Evolutionary conservation across 2,113 vertebrate species (phyloP).

Genomic region (Dunckerocampus dactyliophorus): DNA sequence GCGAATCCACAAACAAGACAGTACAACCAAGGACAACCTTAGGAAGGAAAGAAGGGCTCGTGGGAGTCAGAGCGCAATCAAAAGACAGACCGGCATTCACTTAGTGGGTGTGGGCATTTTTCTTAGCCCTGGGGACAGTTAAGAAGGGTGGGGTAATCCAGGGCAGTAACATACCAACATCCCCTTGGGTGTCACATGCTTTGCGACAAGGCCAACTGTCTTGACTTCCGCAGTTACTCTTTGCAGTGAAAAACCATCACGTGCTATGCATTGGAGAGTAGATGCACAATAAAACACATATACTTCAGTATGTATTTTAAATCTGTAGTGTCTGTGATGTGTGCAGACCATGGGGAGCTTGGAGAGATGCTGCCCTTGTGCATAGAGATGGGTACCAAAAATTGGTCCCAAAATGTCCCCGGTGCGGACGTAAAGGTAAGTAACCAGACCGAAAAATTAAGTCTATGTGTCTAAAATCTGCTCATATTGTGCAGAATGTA

Average conservation of each 20-base stretch:
- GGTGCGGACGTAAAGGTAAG: too few relatives aligned
- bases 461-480: too few relatives aligned
- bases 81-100: slow-evolving; percentile 26
- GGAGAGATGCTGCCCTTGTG: too few relatives aligned
- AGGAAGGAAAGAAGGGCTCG: slow-evolving; percentile 46
- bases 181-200: slow-evolving; percentile 38
- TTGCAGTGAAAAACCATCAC: slow-evolving; percentile 17
- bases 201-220: slow-evolving; percentile 7
- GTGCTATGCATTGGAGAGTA: slow-evolving; percentile 5
- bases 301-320: not conserved
- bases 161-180: slow-evolving; percentile 44
- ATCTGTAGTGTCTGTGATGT: too few relatives aligned
- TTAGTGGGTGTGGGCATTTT: slow-evolving; percentile 30
- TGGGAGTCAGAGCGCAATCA: slow-evolving; percentile 39
- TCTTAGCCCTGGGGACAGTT: slow-evolving; percentile 42
- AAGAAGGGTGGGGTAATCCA: slow-evolving; percentile 46
- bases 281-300: slow-evolving; percentile 16
- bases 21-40: slow-evolving; percentile 11
- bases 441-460: too few relatives aligned
- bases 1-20: slow-evolving; percentile 23
- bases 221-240: slow-evolving; percentile 17
- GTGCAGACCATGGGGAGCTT: too few relatives aligned
- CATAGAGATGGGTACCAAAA: too few relatives aligned
- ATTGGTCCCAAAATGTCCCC: too few relatives aligned
- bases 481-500: too few relatives aligned